Evolutionary conservation across 2,113 vertebrate species (phyloP).

Genomic region (Epinephelus cyanopodus): DNA sequence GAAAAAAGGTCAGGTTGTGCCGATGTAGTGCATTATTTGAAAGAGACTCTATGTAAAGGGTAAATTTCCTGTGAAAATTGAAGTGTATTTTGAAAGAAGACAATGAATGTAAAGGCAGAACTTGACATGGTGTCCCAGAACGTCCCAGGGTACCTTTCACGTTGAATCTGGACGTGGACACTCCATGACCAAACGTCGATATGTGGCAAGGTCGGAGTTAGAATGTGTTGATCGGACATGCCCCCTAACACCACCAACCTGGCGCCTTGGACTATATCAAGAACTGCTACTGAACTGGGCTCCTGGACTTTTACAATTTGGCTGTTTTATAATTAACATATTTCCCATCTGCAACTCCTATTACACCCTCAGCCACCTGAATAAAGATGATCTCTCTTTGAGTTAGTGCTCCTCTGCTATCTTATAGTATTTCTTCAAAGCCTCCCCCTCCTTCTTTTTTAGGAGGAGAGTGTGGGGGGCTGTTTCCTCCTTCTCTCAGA

Average conservation of each 20-base stretch:
- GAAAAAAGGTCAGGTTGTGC: too few species aligned
- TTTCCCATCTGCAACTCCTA: conserved; percentile 1
- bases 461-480: too few species aligned
- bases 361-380: background rate
- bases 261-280: background rate
- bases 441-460: background rate
- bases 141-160: too few species aligned
- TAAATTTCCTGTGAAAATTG: too few species aligned
- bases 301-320: background rate
- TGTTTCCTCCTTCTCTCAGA: background rate
- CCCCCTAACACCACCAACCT: background rate
- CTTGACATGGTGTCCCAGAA: too few species aligned
- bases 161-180: too few species aligned
- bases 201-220: too few species aligned
- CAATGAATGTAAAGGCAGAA: too few species aligned
- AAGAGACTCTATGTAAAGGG: too few species aligned
- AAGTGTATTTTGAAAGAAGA: too few species aligned
- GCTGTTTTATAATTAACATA: conserved; percentile 16
- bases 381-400: background rate
- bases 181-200: too few species aligned
- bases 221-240: background rate
- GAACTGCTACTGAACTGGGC: conserved; percentile 3
- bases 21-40: too few species aligned
- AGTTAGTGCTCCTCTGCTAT: background rate
- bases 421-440: background rate